These are phyloP conservation scores for Coilia nasus DNA, from an alignment of 2,797 vertebrate genomes.

Conservation along the genomic window DNA sequence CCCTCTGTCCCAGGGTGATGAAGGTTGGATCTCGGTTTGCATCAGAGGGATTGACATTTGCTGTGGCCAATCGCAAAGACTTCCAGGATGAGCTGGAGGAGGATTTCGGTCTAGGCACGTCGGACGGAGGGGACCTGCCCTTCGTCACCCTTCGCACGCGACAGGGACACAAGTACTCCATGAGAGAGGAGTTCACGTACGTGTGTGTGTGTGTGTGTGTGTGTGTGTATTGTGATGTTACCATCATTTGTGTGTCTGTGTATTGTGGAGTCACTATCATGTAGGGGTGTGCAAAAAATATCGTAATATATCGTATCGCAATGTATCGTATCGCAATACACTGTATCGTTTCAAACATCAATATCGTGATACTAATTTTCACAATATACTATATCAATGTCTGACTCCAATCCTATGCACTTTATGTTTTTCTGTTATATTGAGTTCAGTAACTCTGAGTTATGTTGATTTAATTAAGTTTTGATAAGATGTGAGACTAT, in stretches of 20 bases:
- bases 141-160: slow-evolving; percentile 72
- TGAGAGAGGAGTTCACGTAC: slow-evolving; percentile 83
- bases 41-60: slow-evolving; percentile 67
- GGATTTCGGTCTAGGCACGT: slow-evolving; percentile 72
- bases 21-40: slow-evolving; percentile 68
- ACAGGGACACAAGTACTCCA: slow-evolving; percentile 76
- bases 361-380: too few relatives aligned
- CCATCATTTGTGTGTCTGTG: slow-evolving; percentile 6
- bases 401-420: too few relatives aligned
- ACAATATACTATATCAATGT: too few relatives aligned
- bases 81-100: slow-evolving; percentile 75
- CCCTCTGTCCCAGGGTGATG: slow-evolving; percentile 68
- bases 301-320: too few relatives aligned
- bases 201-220: slow-evolving; percentile 39
- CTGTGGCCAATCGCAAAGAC: slow-evolving; percentile 74
- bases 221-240: slow-evolving; percentile 30
- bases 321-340: too few relatives aligned
- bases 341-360: too few relatives aligned
- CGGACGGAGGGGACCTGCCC: slow-evolving; percentile 69
- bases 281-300: background rate
- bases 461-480: too few relatives aligned
- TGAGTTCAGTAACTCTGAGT: too few relatives aligned
- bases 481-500: too few relatives aligned
- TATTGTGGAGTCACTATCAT: too few relatives aligned
- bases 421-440: too few relatives aligned